Evolutionary conservation across 2,888 invertebrate species (phyloP).

Genomic region (Archips xylosteana): DNA sequence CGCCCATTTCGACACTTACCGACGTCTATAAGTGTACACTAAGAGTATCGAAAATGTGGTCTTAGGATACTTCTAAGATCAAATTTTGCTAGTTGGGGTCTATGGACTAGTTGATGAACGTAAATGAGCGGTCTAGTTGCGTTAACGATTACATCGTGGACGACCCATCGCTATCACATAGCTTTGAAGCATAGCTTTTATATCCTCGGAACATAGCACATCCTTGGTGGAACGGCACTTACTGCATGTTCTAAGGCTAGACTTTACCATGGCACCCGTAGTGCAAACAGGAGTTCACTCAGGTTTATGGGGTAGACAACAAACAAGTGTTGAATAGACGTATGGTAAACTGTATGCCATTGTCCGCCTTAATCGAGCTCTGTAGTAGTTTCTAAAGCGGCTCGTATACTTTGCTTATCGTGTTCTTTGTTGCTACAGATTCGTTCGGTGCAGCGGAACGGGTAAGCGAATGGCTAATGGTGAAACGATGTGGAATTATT

Average conservation of each 20-base stretch:
- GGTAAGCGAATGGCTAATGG: not conserved
- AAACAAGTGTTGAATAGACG: not conserved
- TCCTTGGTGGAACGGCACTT: too few species aligned
- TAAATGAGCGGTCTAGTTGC: too few species aligned
- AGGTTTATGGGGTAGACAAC: conserved; percentile 1
- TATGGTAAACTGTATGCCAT: conserved; percentile 15
- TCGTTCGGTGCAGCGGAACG: not conserved
- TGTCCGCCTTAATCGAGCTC: conserved; percentile 14
- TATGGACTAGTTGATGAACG: too few species aligned
- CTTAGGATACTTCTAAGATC: too few species aligned
- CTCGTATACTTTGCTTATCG: conserved; percentile 14
- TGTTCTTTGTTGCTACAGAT: conserved; percentile 12
- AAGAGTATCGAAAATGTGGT: too few species aligned
- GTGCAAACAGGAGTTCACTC: not conserved
- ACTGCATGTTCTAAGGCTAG: not conserved
- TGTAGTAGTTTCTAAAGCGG: conserved; percentile 13
- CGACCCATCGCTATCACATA: too few species aligned
- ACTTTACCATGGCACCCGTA: not conserved
- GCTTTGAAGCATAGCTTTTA: too few species aligned
- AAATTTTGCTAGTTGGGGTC: too few species aligned
- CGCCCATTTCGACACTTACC: too few species aligned
- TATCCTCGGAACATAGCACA: too few species aligned
- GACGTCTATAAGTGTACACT: too few species aligned
- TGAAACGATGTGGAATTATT: not conserved
- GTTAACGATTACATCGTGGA: too few species aligned